Evolutionary conservation across 2,113 vertebrate genomes (phyloP).

Genomic region (Stigmatopora nigra): DNA sequence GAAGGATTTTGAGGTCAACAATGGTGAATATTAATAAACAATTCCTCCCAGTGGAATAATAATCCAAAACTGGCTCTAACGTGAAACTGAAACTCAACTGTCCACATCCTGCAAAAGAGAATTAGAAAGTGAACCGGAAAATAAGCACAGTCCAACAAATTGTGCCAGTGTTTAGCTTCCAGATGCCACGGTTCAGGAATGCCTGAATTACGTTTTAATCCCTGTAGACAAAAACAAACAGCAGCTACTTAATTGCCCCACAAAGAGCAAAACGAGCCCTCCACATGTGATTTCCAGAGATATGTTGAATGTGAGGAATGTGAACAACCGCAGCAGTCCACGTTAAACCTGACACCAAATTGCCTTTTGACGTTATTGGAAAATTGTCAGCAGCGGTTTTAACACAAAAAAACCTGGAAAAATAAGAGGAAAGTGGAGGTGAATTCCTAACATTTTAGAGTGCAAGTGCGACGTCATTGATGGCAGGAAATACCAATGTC

Average conservation of each 20-base stretch:
- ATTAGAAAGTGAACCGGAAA: conserved; percentile 7
- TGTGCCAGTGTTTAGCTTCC: conserved; percentile 10
- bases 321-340: conserved; percentile 7
- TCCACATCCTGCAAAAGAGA: conserved; percentile 13
- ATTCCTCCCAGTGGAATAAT: too few relatives aligned
- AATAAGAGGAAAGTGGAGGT: neutral
- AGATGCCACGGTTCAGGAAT: conserved; percentile 40
- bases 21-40: too few relatives aligned
- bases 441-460: conserved; percentile 32
- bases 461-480: conserved; percentile 20
- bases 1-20: too few relatives aligned
- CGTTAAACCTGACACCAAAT: conserved; percentile 13
- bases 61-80: neutral
- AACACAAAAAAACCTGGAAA: too few relatives aligned
- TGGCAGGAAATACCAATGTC: conserved; percentile 53
- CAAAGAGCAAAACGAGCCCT: conserved; percentile 13
- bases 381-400: neutral
- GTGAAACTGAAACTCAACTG: conserved; percentile 3
- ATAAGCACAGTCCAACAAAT: conserved; percentile 14
- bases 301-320: conserved; percentile 45
- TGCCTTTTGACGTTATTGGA: neutral
- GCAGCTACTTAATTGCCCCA: conserved; percentile 35
- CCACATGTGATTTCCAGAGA: conserved; percentile 45
- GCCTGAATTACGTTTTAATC: conserved; percentile 47
- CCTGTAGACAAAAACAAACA: conserved; percentile 36